Base-by-base conservation (phyloP, 2,888 invertebrate species). In the Caenorhabditis sinica region DNA sequence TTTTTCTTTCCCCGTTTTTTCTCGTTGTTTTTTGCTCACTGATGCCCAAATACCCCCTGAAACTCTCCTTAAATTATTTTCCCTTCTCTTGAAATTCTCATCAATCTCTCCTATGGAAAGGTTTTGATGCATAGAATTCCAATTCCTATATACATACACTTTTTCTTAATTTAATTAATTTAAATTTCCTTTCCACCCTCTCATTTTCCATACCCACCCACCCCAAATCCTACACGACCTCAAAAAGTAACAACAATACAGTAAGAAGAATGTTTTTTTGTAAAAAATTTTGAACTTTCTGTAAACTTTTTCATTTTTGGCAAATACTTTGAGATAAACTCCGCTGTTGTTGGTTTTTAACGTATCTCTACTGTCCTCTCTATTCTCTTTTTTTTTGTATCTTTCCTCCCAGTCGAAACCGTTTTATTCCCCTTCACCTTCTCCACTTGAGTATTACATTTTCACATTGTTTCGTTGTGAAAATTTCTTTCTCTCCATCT, bases 341-440 rank as follows among this genome's bases (percentile, higher is more conserved):
- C 49, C n/a, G n/a, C 11, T 49, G 17, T 49, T 49, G 45, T 51
- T 74, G 68, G 61, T 81, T 63, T 61, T 60, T 69, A 51, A 73
- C 73, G 83, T 80, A 80, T 83, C 83, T 83, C 83, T 72, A n/a
- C 40, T n/a, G 13, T 40, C 49, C 71, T 65, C 25, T 58, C 20
- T 33, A 25, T 25, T 28, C 30, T 61, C 23, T 9, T 43, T 25
- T 40, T 40, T 8, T 40, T 49, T n/a, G 53, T 15, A 4, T 36
- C 23, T 36, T 51, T 30, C 25, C 9, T 33, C 20, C 28, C 28
- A 36, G n/a, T n/a, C n/a, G 51, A 74, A 63, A 63, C 74, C 40
- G 40, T 74, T 74, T 63, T 63, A 74, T 63, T 73, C 73, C 58
- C 30, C 30, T 33, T 33, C 36, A 11, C 15, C 28, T 8, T 20